phyloP scores from a whole-genome alignment of 2,888 invertebrate species.

The Lasioglossum morio region DNA sequence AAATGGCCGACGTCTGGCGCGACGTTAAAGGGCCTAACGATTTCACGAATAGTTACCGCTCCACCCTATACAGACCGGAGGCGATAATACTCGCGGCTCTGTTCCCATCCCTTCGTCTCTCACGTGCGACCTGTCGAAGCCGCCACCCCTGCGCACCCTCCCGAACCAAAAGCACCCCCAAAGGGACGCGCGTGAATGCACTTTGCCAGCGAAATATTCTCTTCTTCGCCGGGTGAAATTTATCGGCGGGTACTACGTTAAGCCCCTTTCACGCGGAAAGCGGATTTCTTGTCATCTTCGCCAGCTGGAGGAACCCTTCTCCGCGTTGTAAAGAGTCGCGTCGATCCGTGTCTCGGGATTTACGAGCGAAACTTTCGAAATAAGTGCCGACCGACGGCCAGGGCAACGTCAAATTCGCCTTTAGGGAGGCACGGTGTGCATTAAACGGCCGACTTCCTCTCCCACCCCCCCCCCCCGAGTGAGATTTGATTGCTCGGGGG shows the following conservation, averaged over 20 bases:
- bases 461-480: neutral
- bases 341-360: constrained; percentile 58
- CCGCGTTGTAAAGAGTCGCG: constrained; percentile 35
- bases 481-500: constrained; percentile 40
- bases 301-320: constrained; percentile 37
- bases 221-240: constrained; percentile 67
- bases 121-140: constrained; percentile 48
- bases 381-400: constrained; percentile 12
- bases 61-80: constrained; percentile 18
- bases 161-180: constrained; percentile 48
- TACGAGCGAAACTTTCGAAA: constrained; percentile 43
- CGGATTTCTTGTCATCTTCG: constrained; percentile 68
- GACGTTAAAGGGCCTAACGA: constrained; percentile 8
- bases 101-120: constrained; percentile 19
- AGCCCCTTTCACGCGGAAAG: constrained; percentile 67
- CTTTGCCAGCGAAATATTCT: constrained; percentile 73
- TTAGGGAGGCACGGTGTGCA: constrained; percentile 24
- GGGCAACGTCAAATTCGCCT: constrained; percentile 33
- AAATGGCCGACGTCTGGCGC: neutral
- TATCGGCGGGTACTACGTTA: constrained; percentile 68
- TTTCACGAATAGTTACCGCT: constrained; percentile 25
- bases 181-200: constrained; percentile 75
- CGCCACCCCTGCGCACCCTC: constrained; percentile 20
- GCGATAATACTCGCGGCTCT: constrained; percentile 30
- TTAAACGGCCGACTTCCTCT: constrained; percentile 39